These are phyloP conservation scores for Melieria picta DNA, from an alignment of 2,888 invertebrate genomes.

Conservation along the genomic window DNA sequence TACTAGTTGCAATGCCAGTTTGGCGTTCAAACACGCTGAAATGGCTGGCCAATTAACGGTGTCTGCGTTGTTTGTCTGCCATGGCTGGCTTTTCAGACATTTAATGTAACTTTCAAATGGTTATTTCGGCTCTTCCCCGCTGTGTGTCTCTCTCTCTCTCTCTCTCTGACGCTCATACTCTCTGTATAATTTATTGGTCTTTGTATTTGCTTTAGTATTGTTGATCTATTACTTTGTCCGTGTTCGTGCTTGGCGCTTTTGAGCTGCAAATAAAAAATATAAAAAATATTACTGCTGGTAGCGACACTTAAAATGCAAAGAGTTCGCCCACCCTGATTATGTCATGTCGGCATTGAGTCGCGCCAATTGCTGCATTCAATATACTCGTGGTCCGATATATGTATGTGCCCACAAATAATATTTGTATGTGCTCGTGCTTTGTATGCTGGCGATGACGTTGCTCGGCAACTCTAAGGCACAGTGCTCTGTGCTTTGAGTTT, in stretches of 20 bases:
- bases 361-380: constrained; percentile 14
- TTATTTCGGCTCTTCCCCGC: not conserved
- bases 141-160: not conserved
- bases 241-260: constrained; percentile 11
- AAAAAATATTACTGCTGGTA: constrained; percentile 16
- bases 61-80: constrained; percentile 37
- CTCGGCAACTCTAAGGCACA: not conserved
- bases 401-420: constrained; percentile 1
- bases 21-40: not conserved
- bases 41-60: constrained; percentile 51
- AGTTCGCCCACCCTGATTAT: constrained; percentile 39
- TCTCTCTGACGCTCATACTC: not conserved
- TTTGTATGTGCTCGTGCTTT: constrained; percentile 11
- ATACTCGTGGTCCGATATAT: not conserved
- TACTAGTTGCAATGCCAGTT: not conserved
- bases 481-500: not conserved
- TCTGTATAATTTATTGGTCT: not conserved
- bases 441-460: not conserved
- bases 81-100: constrained; percentile 1
- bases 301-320: constrained; percentile 27
- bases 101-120: constrained; percentile 3
- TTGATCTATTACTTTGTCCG: not conserved
- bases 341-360: constrained; percentile 35
- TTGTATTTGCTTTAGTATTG: constrained; percentile 9
- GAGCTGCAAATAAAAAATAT: not conserved